These are phyloP conservation scores for Drosophila nasuta DNA, from an alignment of 1,140 invertebrate species.

Conservation along the genomic window DNA sequence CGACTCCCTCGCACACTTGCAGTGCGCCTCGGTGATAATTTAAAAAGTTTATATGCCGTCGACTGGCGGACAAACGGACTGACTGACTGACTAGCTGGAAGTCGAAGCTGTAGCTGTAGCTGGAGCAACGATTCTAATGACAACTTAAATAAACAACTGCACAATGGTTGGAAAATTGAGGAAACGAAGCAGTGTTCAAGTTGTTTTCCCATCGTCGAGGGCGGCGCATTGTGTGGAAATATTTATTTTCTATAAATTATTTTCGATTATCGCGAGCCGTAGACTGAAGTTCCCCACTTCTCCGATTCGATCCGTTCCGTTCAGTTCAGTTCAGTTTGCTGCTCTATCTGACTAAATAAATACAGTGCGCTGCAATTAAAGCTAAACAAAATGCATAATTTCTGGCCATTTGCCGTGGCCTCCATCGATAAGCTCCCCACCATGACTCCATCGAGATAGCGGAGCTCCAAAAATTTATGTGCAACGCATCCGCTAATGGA, in stretches of 20 bases:
- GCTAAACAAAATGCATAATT: constrained; percentile 79
- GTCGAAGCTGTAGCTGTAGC: constrained; percentile 20
- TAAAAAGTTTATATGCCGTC: constrained; percentile 78
- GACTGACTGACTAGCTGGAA: constrained; percentile 35
- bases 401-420: constrained; percentile 62
- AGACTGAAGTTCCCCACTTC: constrained; percentile 11
- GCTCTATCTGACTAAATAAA: constrained; percentile 53
- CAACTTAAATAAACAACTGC: constrained; percentile 81
- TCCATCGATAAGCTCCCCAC: constrained; percentile 22
- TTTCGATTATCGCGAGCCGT: constrained; percentile 68
- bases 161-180: constrained; percentile 41
- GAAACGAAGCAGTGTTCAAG: constrained; percentile 36
- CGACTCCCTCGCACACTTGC: constrained; percentile 30
- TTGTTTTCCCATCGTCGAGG: constrained; percentile 69
- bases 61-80: not conserved
- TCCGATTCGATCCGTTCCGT: too few relatives aligned
- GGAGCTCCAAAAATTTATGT: constrained; percentile 61
- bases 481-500: constrained; percentile 75
- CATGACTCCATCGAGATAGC: not conserved
- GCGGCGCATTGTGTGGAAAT: constrained; percentile 70
- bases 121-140: constrained; percentile 72
- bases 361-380: constrained; percentile 70
- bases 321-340: too few relatives aligned
- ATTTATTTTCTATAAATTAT: constrained; percentile 83
- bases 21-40: constrained; percentile 75